Conservation (phyloP, 2,797 vertebrate genomes). For the Gouania willdenowi region DNA sequence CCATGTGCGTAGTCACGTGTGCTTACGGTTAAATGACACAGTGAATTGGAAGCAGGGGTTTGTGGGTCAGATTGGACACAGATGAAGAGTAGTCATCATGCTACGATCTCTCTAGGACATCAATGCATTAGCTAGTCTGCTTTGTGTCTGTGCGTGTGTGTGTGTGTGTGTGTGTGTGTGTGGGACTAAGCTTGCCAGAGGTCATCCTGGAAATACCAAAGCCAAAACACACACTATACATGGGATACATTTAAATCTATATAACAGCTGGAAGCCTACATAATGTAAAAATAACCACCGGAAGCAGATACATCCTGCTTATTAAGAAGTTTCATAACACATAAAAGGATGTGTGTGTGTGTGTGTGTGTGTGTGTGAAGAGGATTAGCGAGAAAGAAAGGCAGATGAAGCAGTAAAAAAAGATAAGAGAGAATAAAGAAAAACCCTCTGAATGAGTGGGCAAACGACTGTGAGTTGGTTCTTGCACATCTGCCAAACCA, state of each 20-base stretch:
- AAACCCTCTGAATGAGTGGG: no score
- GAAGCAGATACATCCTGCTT: slow-evolving; percentile 9
- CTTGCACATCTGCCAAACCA: no score
- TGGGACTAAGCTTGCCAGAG: slow-evolving; percentile 2
- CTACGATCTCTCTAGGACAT: slow-evolving; percentile 36
- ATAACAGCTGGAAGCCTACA: slow-evolving; percentile 20
- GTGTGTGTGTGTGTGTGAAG: no score
- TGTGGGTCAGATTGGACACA: slow-evolving; percentile 44
- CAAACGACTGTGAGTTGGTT: no score
- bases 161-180: neutral
- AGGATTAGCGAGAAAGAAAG: neutral
- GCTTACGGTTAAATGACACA: slow-evolving; percentile 18
- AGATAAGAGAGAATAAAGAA: no score
- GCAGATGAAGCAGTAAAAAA: neutral
- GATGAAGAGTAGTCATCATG: slow-evolving; percentile 33
- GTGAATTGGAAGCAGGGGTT: slow-evolving; percentile 13
- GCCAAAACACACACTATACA: slow-evolving; percentile 17
- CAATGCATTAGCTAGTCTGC: slow-evolving; percentile 1
- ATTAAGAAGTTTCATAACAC: no score
- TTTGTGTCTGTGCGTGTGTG: neutral
- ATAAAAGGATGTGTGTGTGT: no score
- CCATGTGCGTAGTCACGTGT: slow-evolving; percentile 15
- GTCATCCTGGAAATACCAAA: slow-evolving; percentile 15
- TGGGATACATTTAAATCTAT: slow-evolving; percentile 13
- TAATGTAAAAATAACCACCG: slow-evolving; percentile 28